A percentile compares a stretch with the other conserved stretches of the same genome.
These are phyloP conservation scores for Myanophis thanlyinensis DNA, from an alignment of 2,113 vertebrate genomes.

Conservation along the genomic window DNA sequence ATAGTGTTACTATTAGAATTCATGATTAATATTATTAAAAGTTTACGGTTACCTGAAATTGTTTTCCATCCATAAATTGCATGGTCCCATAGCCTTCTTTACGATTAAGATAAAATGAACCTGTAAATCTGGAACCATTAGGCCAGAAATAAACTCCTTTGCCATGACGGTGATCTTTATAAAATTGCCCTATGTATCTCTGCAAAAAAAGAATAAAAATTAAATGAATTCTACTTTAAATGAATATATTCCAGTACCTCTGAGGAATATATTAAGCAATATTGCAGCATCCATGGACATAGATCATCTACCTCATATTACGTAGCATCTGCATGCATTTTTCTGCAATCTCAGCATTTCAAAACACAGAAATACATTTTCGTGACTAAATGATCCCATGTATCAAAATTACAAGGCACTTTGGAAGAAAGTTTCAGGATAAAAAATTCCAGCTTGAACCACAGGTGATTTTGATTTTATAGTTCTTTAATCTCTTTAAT, in stretches of 20 bases:
- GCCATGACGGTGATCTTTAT: conserved; percentile 80
- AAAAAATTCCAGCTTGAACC: neutral
- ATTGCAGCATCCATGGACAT: neutral
- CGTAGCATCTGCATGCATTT: neutral
- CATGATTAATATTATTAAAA: neutral
- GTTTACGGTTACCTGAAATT: conserved; percentile 76
- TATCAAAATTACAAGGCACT: neutral
- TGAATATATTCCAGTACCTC: neutral
- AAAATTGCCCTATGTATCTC: conserved; percentile 81
- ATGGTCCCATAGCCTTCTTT: conserved; percentile 84
- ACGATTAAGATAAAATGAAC: conserved; percentile 82
- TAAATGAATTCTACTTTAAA: neutral
- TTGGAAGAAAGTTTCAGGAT: neutral
- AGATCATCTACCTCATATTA: neutral
- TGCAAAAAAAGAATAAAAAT: conserved; percentile 42
- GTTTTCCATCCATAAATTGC: conserved; percentile 63
- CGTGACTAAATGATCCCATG: neutral
- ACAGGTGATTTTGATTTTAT: neutral
- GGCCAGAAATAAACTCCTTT: conserved; percentile 77
- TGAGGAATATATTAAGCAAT: neutral
- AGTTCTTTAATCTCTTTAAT: neutral
- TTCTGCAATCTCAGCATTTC: neutral
- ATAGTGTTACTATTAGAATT: neutral
- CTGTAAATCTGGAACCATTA: conserved; percentile 76
- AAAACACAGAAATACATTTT: neutral